Base-by-base conservation (phyloP, 2,888 invertebrate species). In the Cephonodes hylas region DNA sequence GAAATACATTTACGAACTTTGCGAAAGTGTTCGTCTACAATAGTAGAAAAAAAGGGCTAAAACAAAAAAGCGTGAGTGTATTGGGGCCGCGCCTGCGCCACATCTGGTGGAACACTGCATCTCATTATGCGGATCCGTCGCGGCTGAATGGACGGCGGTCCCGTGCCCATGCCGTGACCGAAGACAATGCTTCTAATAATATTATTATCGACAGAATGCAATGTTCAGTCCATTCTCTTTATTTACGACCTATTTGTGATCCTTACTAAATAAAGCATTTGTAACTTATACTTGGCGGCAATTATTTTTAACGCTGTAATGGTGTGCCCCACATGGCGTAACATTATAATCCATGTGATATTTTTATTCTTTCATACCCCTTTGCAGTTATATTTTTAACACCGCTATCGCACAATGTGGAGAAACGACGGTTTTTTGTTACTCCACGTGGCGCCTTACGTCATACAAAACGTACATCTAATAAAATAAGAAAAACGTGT, bases 81-180 rank as follows among this genome's bases (percentile, higher is more conserved):
- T 80, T 74, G 69, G 80, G 81, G 88, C 84, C 85, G 85, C 90
- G 90, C 85, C 88, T 91, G 91, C 86, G 87, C 84, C 86, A 85
- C 91, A 91, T 91, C 89, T 91, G 91, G 88, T 81, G 82, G 83
- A 83, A 85, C 84, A 85, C 83, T 88, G 90, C 89, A 89, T 87
- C 86, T 87, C 86, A 88, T 89, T 89, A 89, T 85, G 84, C 82
- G 83, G 81, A 83, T 80, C 85, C 81, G 89, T 87, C 86, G 79
- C 88, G 89, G 85, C 77, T 86, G 83, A 86, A 77, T 84, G 85
- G 81, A 74, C 78, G 72, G 64, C 69, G 48, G 46, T 60, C 67
- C 66, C 69, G 71, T 75, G 72, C 76, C 75, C 77, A 77, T 73
- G 77, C 77, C 83, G 77, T 68, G 72, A 68, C 75, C 75, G 67